phyloP scores from a whole-genome alignment of 2,113 vertebrate genomes.

The Actenoides hombroni region DNA sequence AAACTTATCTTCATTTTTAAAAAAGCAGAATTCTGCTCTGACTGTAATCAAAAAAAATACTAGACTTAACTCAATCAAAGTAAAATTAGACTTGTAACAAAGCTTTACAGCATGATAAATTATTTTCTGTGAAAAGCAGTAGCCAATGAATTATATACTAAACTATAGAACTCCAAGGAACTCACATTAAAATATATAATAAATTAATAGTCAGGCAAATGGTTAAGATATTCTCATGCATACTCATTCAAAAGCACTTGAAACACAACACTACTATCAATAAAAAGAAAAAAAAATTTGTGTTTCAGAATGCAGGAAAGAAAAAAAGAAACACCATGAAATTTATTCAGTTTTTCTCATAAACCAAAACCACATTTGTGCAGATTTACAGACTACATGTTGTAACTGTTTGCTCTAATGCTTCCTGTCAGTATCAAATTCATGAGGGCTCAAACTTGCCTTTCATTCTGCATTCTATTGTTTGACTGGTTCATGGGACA shows the following conservation, averaged over 20 bases:
- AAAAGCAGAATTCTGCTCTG: neutral
- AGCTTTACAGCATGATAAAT: neutral
- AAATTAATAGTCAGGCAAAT: neutral
- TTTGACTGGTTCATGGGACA: neutral
- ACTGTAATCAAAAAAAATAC: neutral
- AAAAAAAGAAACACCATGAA: neutral
- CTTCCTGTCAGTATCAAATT: neutral
- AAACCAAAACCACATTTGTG: neutral
- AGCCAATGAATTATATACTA: neutral
- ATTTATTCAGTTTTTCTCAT: neutral
- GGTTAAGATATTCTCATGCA: neutral
- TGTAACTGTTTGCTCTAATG: neutral
- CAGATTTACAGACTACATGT: neutral
- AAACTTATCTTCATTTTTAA: neutral
- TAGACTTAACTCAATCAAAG: neutral
- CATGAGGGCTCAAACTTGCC: neutral
- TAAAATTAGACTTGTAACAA: neutral
- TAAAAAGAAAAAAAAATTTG: neutral
- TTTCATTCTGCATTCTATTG: neutral
- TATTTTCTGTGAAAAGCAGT: neutral
- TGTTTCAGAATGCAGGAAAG: neutral
- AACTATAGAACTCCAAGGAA: neutral
- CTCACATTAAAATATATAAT: neutral
- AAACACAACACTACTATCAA: neutral
- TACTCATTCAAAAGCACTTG: neutral